phyloP scores from a whole-genome alignment of 2,113 vertebrate genomes.

The Potamarius usumacintae region DNA sequence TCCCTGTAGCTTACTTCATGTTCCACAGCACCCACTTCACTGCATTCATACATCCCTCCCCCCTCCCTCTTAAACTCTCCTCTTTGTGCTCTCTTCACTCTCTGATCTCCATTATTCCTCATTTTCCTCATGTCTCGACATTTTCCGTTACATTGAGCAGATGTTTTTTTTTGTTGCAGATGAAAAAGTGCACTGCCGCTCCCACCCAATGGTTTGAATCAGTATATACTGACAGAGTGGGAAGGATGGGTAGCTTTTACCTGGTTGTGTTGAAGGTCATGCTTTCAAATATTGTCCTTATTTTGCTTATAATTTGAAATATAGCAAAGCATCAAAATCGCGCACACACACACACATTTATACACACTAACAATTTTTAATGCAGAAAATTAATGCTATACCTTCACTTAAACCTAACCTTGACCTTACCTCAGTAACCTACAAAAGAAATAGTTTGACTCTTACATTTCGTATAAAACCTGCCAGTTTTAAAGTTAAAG shows the following conservation, averaged over 20 bases:
- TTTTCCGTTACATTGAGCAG: conserved; percentile 36
- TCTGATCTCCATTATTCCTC: conserved; percentile 47
- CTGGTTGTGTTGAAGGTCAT: not conserved
- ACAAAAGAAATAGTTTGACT: not conserved
- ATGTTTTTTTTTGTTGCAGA: conserved; percentile 41
- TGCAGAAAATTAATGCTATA: not conserved
- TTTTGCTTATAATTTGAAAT: not conserved
- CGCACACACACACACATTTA: not conserved
- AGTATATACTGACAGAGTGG: not conserved
- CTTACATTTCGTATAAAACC: not conserved
- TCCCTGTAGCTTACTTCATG: conserved; percentile 15
- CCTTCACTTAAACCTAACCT: not conserved
- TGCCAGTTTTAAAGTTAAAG: not conserved
- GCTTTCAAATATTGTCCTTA: not conserved
- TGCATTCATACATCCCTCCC: not conserved
- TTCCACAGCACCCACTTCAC: conserved; percentile 4
- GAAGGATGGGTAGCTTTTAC: conserved; percentile 19
- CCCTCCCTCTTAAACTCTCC: not conserved
- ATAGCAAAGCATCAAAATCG: not conserved
- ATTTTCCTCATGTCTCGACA: conserved; percentile 42
- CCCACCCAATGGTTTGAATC: not conserved
- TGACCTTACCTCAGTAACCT: not conserved
- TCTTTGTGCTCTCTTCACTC: conserved; percentile 20
- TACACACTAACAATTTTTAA: not conserved
- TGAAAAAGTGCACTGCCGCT: conserved; percentile 35